Base-by-base conservation (phyloP, 2,113 vertebrate genomes). In the Apteryx owenii region DNA sequence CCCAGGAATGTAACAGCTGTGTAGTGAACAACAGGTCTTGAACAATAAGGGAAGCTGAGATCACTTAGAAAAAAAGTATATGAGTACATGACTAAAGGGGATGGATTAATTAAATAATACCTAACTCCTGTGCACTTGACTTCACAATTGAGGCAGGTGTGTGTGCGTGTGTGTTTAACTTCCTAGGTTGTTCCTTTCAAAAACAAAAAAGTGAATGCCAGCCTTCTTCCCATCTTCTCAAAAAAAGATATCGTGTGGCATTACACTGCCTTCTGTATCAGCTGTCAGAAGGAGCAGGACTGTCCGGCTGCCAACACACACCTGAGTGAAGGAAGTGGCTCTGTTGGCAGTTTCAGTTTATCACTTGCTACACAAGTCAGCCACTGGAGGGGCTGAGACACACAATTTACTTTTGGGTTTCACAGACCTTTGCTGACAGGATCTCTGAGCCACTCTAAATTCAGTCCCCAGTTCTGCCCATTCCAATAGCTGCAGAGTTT, bases 241-340 rank as follows among this genome's bases (percentile, higher is more conserved):
- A 71, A 75, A 13, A 46, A 42, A 0, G 12, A 15, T 50, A 21
- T 13, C 0, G 17, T 11, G 0, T 2, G 31, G 25, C 9, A 1
- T 29, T 2, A 1, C 25, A 29, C 25, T 2, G 20, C 38, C 66
- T 44, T 51, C 44, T n/a, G 25, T 21, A 38, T 17, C 33, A 42
- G 62, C 50, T 65, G 60, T 44, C 66, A 48, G 36, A 53, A 71
- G 2, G 4, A 54, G 10, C 22, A 38, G 33, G 25, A 78, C n/a
- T 31, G 12, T 4, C 20, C 2, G 22, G 20, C 29, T 40, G 25
- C 42, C 36, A 42, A 42, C 2, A 5, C 12, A 28, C 60, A 79
- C 31, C 33, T 28, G 8, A 38, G 33, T 29, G 4, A 56, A 56
- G 33, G 2, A 42, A 68, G 12, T 2, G 0, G 6, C 33, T 73